Evolutionary conservation across 2,113 vertebrate species (phyloP).

Genomic region (Poeciliopsis occidentalis): DNA sequence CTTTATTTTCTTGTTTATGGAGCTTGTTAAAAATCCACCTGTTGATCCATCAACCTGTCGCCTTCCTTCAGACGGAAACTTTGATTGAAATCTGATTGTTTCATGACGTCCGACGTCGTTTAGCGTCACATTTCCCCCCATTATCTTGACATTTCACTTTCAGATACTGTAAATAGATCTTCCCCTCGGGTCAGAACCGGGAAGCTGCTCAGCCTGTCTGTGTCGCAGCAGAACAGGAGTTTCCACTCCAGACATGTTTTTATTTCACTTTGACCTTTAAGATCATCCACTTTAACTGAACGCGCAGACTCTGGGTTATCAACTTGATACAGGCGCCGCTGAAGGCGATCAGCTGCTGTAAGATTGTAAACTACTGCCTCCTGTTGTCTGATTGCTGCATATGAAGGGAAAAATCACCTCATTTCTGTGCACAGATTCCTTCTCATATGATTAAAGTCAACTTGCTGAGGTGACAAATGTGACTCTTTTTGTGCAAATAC

Average conservation of each 20-base stretch:
- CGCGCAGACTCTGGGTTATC: background rate
- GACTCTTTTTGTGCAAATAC: background rate
- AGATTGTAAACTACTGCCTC: conserved; percentile 53
- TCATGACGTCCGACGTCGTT: background rate
- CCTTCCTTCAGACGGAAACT: background rate
- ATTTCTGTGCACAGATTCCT: background rate
- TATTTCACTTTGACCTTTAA: background rate
- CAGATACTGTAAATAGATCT: conserved; percentile 11
- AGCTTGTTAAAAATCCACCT: conserved; percentile 58
- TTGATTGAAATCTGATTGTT: conserved; percentile 5
- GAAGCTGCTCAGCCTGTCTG: conserved; percentile 15
- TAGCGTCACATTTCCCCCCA: background rate
- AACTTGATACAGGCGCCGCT: background rate
- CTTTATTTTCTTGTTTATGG: background rate
- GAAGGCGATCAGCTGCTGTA: background rate
- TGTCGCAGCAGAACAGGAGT: background rate
- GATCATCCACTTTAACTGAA: background rate
- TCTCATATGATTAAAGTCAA: background rate
- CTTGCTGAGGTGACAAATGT: background rate
- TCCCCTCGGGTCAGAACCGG: conserved; percentile 20
- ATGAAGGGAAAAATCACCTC: conserved; percentile 31
- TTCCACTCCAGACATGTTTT: background rate
- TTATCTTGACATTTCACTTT: conserved; percentile 34
- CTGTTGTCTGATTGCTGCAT: conserved; percentile 18
- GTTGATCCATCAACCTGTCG: conserved; percentile 60